Conservation (phyloP, 2,888 invertebrate species). For the Aspidiotus rigidus region DNA sequence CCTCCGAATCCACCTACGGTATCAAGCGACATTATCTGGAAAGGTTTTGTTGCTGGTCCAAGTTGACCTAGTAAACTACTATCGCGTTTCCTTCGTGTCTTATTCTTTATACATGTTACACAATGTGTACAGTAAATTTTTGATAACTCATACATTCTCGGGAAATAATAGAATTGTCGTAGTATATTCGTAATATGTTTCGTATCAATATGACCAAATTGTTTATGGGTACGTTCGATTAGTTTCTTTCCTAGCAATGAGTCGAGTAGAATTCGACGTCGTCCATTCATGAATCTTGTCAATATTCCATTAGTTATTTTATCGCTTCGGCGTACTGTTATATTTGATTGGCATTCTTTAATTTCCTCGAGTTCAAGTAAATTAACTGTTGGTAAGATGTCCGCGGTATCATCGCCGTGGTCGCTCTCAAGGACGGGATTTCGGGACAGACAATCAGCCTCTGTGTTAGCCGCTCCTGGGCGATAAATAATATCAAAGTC, state of each 20-base stretch:
- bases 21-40: constrained; percentile 40
- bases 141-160: constrained; percentile 37
- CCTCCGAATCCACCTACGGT: constrained; percentile 40
- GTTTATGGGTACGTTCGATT: constrained; percentile 6
- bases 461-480: background rate
- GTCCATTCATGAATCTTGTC: background rate
- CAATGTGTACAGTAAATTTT: constrained; percentile 34
- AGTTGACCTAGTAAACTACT: constrained; percentile 38
- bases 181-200: background rate
- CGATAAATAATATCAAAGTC: background rate
- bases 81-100: constrained; percentile 38
- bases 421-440: background rate
- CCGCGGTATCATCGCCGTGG: background rate
- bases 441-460: background rate
- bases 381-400: background rate
- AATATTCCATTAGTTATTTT: background rate
- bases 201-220: constrained; percentile 11
- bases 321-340: background rate
- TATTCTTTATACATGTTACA: constrained; percentile 40
- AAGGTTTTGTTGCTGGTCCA: constrained; percentile 39
- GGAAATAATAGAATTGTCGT: background rate
- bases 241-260: background rate
- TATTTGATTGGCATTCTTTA: background rate
- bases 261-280: background rate
- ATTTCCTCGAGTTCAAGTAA: background rate